Conservation (phyloP, 2,797 vertebrate genomes). For the Sciaenops ocellatus region DNA sequence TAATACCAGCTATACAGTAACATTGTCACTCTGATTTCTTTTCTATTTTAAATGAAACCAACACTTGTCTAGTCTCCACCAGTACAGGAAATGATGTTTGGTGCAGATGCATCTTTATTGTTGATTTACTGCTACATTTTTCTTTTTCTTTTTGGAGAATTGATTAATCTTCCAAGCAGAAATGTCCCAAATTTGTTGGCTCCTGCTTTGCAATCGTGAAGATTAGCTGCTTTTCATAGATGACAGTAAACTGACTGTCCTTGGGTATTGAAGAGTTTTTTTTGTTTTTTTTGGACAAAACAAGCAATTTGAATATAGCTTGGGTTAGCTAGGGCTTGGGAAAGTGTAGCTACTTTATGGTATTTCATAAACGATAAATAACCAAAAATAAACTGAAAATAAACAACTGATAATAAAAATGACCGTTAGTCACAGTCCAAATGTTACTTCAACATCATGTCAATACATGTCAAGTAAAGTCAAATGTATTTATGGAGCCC, state of each 20-base stretch:
- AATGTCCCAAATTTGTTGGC: background rate
- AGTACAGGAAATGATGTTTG: background rate
- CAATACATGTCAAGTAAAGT: background rate
- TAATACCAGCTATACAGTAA: background rate
- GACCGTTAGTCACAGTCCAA: no score
- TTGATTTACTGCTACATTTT: background rate
- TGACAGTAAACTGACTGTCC: background rate
- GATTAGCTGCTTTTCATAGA: background rate
- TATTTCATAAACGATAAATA: background rate
- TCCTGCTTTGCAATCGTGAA: background rate
- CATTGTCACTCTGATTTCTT: conserved; percentile 5
- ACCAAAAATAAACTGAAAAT: no score
- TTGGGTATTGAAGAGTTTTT: background rate
- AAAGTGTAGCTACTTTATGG: background rate
- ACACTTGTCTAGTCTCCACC: background rate
- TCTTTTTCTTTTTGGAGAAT: background rate
- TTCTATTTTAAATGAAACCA: conserved; percentile 1
- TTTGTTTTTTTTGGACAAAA: background rate
- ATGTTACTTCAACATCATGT: no score
- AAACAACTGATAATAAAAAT: no score
- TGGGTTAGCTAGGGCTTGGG: background rate
- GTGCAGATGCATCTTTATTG: background rate
- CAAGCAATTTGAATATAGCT: no score
- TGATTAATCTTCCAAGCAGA: background rate
- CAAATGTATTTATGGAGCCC: background rate